Evolutionary conservation across 92 coral and sea anemone genomes (phyloP), one percentile per base, ranked within the genome.

Genomic region (Hydrozoanthus gracilis): DNA sequence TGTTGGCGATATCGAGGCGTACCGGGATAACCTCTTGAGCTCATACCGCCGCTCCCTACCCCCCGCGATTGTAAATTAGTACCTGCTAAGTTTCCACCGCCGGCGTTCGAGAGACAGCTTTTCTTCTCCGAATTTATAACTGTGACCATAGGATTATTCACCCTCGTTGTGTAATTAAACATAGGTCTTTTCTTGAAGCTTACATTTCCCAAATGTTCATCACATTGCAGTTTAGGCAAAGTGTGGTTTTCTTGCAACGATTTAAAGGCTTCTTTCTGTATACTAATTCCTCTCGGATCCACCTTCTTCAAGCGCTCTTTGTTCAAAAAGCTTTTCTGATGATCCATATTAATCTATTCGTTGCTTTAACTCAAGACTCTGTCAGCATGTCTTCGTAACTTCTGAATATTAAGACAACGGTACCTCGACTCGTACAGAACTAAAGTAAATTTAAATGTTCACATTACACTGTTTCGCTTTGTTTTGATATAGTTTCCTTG

Each of bases 241-340:
- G 15, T 35, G 27, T 17, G 7, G 70, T 64, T 64, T 8, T 4
- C 15, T 64, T 15, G 70, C 15, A 15, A 5, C 70, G 39, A 27
- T 27, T 27, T 27, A 27, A 27, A 0, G 39, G 39, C 39, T 27
- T 27, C 39, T 27, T 27, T 27, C 39, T 27, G 39, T 27, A 27
- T 27, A 27, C 39, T 60, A 27, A 3, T n/a, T 9, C 13, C 8
- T 7, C 39, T 61, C 45, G 83, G 14, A 3, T 4, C 39, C 27
- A 4, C 18, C 8, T 58, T n/a, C 44, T 45, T 16, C 3, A 44
- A 7, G 17, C 83, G 83, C 6, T 45, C 52, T 61, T 61, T 78
- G 72, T 46, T 64, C 66, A 39, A 56, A 44, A 78, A 78, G 56
- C 83, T 64, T 60, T 64, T 61, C 72, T n/a, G 83, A 78, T 60